These are phyloP conservation scores for Lycocorax pyrrhopterus DNA, from an alignment of 2,113 vertebrate genomes.

Conservation along the genomic window DNA sequence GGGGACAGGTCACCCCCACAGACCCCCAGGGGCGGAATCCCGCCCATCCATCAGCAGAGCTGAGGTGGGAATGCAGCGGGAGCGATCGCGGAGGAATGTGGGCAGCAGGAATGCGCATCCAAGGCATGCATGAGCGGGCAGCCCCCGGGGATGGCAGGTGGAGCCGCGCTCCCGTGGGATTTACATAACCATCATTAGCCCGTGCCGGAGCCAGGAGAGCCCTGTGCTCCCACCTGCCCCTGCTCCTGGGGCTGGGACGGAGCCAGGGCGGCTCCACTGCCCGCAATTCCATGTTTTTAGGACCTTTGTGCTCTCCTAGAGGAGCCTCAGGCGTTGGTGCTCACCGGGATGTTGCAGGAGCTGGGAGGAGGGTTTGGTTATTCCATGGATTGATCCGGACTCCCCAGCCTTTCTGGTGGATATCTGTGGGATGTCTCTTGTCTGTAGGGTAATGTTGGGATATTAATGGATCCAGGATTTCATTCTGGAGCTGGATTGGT, in stretches of 20 bases:
- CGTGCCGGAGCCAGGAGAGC: not conserved
- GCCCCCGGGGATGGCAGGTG: slow-evolving; percentile 37
- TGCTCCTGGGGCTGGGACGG: not conserved
- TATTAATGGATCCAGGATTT: not conserved
- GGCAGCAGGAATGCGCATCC: slow-evolving; percentile 38
- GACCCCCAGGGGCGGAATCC: not conserved
- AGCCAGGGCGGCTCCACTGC: not conserved
- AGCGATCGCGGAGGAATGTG: not conserved
- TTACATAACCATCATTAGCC: slow-evolving; percentile 1
- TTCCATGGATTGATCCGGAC: not conserved
- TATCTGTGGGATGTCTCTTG: not conserved
- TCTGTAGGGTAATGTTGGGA: not conserved
- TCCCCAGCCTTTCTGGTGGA: not conserved
- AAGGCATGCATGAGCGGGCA: slow-evolving; percentile 33
- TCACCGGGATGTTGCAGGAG: not conserved
- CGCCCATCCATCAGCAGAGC: rapidly evolving
- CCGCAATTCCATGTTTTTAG: not conserved
- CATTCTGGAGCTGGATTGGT: not conserved
- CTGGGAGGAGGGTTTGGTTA: not conserved
- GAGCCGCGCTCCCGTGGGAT: not conserved
- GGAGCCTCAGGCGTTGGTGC: not conserved
- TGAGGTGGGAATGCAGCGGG: not conserved
- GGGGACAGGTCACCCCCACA: not conserved
- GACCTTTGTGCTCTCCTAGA: not conserved
- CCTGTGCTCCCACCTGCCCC: not conserved